A percentile compares a stretch with the other conserved stretches of the same genome.
Evolutionary conservation across 2,888 invertebrate genomes (phyloP).

Genomic region (Nephrotoma appendiculata): DNA sequence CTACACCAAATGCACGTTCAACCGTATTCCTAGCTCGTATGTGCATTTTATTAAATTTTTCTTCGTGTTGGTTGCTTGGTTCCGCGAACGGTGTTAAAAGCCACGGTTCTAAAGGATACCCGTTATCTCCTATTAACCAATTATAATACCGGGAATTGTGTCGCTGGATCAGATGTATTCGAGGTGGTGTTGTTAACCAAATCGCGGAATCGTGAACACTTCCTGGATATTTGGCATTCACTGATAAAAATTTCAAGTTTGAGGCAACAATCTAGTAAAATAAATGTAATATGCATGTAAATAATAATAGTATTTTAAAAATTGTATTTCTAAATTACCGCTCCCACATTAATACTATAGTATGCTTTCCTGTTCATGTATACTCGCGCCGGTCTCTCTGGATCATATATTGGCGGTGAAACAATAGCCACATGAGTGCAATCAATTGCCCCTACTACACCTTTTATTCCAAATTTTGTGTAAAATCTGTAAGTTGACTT

Average conservation of each 20-base stretch:
- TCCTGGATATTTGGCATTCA: too few species aligned
- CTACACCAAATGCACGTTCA: constrained; percentile 9
- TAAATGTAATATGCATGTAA: too few species aligned
- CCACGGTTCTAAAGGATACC: not conserved
- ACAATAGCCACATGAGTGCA: not conserved
- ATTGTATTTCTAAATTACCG: not conserved
- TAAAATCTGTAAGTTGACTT: not conserved
- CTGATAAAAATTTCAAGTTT: too few species aligned
- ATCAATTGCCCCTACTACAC: not conserved
- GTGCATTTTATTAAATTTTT: constrained; percentile 9
- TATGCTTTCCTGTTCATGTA: constrained; percentile 12
- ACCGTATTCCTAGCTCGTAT: constrained; percentile 7
- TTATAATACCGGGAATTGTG: not conserved
- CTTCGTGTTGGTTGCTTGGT: not conserved
- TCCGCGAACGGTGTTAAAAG: not conserved
- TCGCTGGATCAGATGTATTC: constrained; percentile 3
- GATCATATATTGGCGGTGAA: constrained; percentile 7
- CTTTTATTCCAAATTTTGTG: constrained; percentile 8
- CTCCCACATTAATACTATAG: not conserved
- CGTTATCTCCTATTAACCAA: too few species aligned
- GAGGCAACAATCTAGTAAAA: too few species aligned
- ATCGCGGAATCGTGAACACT: constrained; percentile 1
- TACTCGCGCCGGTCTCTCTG: not conserved
- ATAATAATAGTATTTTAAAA: too few species aligned
- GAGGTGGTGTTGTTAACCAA: not conserved